Percentiles rank a stretch among this genome's conserved stretches.
Conservation (phyloP, 2,797 vertebrate species). For the Amniataba percoides region DNA sequence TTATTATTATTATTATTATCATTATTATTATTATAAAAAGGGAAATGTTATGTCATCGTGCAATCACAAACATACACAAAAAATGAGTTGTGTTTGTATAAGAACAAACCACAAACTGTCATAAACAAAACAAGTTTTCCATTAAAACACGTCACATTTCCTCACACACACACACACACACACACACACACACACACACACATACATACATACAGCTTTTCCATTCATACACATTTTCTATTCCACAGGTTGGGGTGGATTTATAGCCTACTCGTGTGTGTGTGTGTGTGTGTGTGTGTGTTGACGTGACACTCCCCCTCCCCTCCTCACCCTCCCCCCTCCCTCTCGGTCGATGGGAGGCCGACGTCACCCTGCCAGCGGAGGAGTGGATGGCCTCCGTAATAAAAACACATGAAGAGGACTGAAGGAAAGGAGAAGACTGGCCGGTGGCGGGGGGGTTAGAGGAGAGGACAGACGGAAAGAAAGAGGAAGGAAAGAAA, state of each 20-base stretch:
- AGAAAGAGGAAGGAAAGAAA: too few species aligned
- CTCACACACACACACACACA: neutral
- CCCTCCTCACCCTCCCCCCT: constrained; percentile 73
- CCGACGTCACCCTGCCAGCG: constrained; percentile 83
- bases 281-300: constrained; percentile 24
- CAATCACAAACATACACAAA: neutral
- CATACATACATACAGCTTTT: constrained; percentile 4
- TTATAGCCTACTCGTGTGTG: constrained; percentile 43
- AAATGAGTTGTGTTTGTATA: neutral
- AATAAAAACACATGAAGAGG: constrained; percentile 83
- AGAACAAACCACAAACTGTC: neutral
- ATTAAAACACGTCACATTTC: neutral
- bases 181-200: neutral
- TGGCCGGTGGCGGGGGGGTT: constrained; percentile 21
- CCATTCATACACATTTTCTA: constrained; percentile 60
- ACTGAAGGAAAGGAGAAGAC: constrained; percentile 78
- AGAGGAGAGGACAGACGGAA: too few species aligned
- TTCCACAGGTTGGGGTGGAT: constrained; percentile 69
- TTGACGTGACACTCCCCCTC: constrained; percentile 78
- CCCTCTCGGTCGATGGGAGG: constrained; percentile 61
- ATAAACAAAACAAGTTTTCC: neutral
- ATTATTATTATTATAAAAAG: too few species aligned
- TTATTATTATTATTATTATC: too few species aligned
- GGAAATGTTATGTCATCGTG: neutral
- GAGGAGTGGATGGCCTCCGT: constrained; percentile 83